Conservation (phyloP, 2,797 vertebrate species). For the Euphonia xanthogaster region DNA sequence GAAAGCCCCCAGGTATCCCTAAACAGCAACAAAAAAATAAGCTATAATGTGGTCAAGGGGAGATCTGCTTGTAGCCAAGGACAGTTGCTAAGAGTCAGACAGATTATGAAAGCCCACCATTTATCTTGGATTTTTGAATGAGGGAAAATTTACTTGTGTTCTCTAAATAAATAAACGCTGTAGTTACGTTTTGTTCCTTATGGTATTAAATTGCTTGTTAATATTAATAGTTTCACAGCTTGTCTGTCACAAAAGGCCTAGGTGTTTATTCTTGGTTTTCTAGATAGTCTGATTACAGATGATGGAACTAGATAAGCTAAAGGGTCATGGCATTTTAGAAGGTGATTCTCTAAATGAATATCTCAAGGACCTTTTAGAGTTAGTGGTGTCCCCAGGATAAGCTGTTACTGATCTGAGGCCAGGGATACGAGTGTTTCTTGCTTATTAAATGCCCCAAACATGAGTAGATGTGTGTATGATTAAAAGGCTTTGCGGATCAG, state of each 20-base stretch:
- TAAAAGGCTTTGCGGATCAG: neutral
- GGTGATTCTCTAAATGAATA: neutral
- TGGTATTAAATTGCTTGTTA: neutral
- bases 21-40: neutral
- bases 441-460: neutral
- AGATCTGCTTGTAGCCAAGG: neutral
- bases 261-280: neutral
- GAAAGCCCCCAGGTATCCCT: neutral
- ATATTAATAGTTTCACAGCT: neutral
- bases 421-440: neutral
- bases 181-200: neutral
- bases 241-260: slow-evolving; percentile 1
- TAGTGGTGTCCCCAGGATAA: neutral
- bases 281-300: neutral
- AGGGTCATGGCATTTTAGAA: slow-evolving; percentile 3
- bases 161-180: neutral
- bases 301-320: neutral
- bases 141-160: neutral
- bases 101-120: neutral
- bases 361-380: neutral
- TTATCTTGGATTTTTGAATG: neutral
- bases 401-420: neutral
- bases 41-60: neutral
- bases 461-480: neutral
- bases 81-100: neutral